Conservation (phyloP, 2,113 vertebrate species). For the Corapipo altera region DNA sequence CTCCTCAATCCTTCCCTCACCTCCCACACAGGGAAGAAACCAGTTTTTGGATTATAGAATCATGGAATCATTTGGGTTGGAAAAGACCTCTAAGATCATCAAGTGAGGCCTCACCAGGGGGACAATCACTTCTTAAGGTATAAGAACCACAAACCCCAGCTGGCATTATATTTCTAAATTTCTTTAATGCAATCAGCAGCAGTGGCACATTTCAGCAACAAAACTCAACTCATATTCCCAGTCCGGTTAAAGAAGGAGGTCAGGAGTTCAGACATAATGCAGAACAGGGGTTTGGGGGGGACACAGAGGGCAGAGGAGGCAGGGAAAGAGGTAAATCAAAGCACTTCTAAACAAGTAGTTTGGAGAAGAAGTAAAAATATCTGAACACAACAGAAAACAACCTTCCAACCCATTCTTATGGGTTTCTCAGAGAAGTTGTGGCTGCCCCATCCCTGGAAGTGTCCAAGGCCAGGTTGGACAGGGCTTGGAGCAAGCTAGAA, state of each 20-base stretch:
- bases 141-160: background rate
- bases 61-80: background rate
- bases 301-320: background rate
- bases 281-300: background rate
- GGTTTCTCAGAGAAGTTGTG: background rate
- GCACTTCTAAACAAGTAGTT: background rate
- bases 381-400: background rate
- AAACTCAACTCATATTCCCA: background rate
- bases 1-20: background rate
- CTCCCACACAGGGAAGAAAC: background rate
- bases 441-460: background rate
- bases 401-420: background rate
- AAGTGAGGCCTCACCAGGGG: background rate
- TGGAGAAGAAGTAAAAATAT: background rate
- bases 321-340: background rate
- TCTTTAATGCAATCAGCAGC: background rate
- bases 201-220: background rate
- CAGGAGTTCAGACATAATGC: accelerated
- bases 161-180: too few species aligned
- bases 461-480: accelerated
- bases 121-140: too few species aligned
- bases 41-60: background rate
- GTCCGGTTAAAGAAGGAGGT: background rate
- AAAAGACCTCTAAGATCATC: background rate
- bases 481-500: background rate